Percentiles rank a stretch among this genome's conserved stretches.
These are phyloP conservation scores for Ia io DNA, from an alignment of 2,113 vertebrate species.

Conservation along the genomic window DNA sequence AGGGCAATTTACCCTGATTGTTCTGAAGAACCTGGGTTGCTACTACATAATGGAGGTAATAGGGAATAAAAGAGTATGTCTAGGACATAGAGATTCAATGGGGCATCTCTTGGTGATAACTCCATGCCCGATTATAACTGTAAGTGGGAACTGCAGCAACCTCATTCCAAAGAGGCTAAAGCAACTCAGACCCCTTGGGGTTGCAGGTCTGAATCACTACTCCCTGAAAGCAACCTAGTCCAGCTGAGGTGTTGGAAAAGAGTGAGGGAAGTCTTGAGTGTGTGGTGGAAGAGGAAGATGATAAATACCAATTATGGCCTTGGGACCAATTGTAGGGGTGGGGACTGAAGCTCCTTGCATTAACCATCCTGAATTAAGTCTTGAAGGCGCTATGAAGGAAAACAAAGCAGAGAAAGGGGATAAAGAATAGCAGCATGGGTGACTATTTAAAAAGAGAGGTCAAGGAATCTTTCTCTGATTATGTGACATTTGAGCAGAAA, in stretches of 20 bases:
- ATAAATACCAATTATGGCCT: neutral
- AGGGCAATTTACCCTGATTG: neutral
- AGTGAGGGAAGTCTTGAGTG: neutral
- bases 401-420: neutral
- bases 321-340: neutral
- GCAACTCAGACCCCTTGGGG: neutral
- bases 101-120: neutral
- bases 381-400: neutral
- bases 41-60: neutral
- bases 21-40: neutral
- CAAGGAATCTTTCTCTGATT: neutral
- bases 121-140: neutral
- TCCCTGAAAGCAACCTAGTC: neutral
- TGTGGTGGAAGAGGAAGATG: neutral
- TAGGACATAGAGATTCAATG: neutral
- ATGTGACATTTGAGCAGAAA: neutral
- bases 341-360: neutral
- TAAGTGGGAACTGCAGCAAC: neutral
- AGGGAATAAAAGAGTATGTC: neutral
- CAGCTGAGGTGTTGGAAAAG: neutral
- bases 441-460: neutral
- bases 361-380: neutral
- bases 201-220: neutral
- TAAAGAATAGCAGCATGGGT: neutral
- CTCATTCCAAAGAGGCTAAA: neutral